Evolutionary conservation across 30 jellyfish, hydroid and myxozoan species (phyloP).

Genomic region (Hydractinia echinata): DNA sequence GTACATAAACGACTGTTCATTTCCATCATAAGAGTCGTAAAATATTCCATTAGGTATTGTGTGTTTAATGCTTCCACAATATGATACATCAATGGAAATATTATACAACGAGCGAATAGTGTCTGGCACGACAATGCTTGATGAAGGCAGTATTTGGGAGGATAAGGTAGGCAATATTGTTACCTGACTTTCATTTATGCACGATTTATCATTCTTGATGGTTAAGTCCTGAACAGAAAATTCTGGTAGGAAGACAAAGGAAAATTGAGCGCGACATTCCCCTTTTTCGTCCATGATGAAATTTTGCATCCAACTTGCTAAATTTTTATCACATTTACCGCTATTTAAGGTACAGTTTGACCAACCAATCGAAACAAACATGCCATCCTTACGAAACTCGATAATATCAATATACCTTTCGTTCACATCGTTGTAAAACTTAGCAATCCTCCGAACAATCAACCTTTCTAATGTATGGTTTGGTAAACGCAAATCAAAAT

Average conservation of each 20-base stretch:
- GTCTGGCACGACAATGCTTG: constrained; percentile 2
- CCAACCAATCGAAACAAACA: neutral
- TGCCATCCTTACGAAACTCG: constrained; percentile 1
- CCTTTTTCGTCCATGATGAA: constrained; percentile 12
- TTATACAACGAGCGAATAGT: neutral
- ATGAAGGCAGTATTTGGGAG: neutral
- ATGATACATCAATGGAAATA: constrained; percentile 8
- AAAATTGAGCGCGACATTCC: constrained; percentile 17
- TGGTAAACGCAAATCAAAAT: neutral
- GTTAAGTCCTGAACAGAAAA: constrained; percentile 1
- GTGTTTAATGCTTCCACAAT: constrained; percentile 31
- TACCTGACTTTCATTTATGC: neutral
- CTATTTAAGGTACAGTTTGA: constrained; percentile 12
- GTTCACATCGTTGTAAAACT: neutral
- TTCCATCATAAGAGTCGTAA: constrained; percentile 4
- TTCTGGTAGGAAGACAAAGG: constrained; percentile 18
- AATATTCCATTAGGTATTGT: constrained; percentile 19
- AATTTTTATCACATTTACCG: neutral
- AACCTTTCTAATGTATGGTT: neutral
- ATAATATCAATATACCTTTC: neutral
- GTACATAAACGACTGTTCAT: neutral
- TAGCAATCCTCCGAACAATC: neutral
- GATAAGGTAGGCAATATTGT: constrained; percentile 9
- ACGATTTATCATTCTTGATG: neutral
- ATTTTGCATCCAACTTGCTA: constrained; percentile 1